Evolutionary conservation across 2,888 invertebrate species (phyloP).

Genomic region (Plebejus anna): DNA sequence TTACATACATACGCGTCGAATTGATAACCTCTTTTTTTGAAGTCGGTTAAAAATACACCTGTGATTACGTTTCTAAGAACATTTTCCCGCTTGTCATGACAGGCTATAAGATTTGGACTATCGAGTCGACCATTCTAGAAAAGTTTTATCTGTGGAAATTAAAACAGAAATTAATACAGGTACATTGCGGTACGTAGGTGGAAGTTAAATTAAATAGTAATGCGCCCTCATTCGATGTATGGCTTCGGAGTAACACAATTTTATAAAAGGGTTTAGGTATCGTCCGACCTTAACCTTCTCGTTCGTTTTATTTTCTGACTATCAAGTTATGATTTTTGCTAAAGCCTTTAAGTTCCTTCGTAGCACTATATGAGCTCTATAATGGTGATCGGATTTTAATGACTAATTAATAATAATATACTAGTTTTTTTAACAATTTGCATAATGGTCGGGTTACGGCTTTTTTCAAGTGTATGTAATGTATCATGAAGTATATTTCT

Average conservation of each 20-base stretch:
- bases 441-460: too few relatives aligned
- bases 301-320: not conserved
- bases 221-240: constrained; percentile 1
- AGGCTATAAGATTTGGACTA: too few relatives aligned
- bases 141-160: not conserved
- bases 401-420: not conserved
- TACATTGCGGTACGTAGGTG: not conserved
- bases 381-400: not conserved
- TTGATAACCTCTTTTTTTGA: too few relatives aligned
- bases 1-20: too few relatives aligned
- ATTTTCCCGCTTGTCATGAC: too few relatives aligned
- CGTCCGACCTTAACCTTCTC: constrained; percentile 3
- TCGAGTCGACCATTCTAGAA: too few relatives aligned
- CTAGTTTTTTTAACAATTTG: not conserved
- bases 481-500: too few relatives aligned
- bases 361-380: not conserved
- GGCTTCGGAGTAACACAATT: constrained; percentile 14
- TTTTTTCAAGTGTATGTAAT: too few relatives aligned
- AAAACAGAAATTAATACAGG: not conserved
- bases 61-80: too few relatives aligned
- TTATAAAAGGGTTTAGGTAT: not conserved
- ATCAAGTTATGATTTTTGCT: not conserved
- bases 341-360: not conserved
- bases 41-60: too few relatives aligned
- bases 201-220: not conserved